Evolutionary conservation across 2,113 vertebrate genomes (phyloP).

Genomic region (Lamprologus speciosus): DNA sequence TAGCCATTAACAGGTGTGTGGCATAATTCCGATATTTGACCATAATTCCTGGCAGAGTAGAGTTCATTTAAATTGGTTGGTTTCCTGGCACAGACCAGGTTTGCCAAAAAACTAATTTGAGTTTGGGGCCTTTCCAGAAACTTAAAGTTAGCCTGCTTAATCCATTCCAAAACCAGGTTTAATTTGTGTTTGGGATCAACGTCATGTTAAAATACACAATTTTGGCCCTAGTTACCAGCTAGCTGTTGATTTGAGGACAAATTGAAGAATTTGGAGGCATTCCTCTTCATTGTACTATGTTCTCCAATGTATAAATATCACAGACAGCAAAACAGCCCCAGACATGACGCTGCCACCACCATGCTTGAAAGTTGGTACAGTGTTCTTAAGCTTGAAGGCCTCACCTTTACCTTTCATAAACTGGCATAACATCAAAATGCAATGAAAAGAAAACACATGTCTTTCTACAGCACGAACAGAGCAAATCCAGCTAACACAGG

Average conservation of each 20-base stretch:
- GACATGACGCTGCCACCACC: not conserved
- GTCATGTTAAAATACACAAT: not conserved
- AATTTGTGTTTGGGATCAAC: not conserved
- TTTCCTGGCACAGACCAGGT: not conserved
- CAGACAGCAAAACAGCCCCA: not conserved
- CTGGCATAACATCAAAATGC: not conserved
- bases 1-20: not conserved
- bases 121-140: not conserved
- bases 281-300: not conserved
- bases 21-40: not conserved
- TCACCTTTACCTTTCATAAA: not conserved
- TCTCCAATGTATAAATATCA: not conserved
- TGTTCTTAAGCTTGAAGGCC: not conserved
- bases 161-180: not conserved
- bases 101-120: not conserved
- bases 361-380: not conserved
- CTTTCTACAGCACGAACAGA: not conserved
- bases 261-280: not conserved
- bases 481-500: not conserved
- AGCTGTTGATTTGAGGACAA: not conserved
- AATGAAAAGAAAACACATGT: not conserved
- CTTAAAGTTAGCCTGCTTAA: not conserved
- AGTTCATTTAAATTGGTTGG: not conserved
- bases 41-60: not conserved
- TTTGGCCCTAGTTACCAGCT: not conserved